phyloP scores from a whole-genome alignment of 2,888 invertebrate species.

The Loripinus fragilis region DNA sequence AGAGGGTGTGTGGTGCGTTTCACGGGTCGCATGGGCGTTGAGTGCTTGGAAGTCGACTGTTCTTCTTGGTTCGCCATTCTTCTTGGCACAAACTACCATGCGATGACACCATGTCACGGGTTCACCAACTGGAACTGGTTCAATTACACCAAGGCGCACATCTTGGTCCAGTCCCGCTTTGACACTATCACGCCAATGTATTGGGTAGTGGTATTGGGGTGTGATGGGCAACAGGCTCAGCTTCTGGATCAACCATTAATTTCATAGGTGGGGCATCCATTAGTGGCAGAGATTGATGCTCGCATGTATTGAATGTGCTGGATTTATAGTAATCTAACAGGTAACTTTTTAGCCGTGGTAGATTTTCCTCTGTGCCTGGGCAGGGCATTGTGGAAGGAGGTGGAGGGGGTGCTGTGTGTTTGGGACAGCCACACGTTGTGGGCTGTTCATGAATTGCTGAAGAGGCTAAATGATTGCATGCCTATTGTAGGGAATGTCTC shows the following conservation, averaged over 20 bases:
- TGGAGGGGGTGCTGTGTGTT: constrained; percentile 26
- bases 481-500: constrained; percentile 54
- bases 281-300: constrained; percentile 50
- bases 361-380: constrained; percentile 51
- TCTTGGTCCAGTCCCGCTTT: constrained; percentile 45
- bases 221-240: constrained; percentile 40
- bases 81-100: no score
- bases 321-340: constrained; percentile 48
- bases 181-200: constrained; percentile 42
- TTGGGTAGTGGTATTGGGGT: constrained; percentile 50
- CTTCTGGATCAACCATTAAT: constrained; percentile 42
- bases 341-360: constrained; percentile 28
- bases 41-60: constrained; percentile 62
- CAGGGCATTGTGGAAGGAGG: constrained; percentile 30
- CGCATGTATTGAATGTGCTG: constrained; percentile 59
- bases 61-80: constrained; percentile 37
- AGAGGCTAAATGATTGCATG: neutral
- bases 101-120: constrained; percentile 60
- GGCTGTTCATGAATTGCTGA: neutral
- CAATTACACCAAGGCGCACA: constrained; percentile 42
- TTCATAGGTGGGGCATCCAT: constrained; percentile 41
- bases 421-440: constrained; percentile 10
- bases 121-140: constrained; percentile 46
- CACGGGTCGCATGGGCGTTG: constrained; percentile 54
- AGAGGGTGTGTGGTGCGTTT: constrained; percentile 63